A percentile compares a stretch with the other conserved stretches of the same genome.
These are phyloP conservation scores for Pelosia muscerda DNA, from an alignment of 2,888 invertebrate species.

Conservation along the genomic window DNA sequence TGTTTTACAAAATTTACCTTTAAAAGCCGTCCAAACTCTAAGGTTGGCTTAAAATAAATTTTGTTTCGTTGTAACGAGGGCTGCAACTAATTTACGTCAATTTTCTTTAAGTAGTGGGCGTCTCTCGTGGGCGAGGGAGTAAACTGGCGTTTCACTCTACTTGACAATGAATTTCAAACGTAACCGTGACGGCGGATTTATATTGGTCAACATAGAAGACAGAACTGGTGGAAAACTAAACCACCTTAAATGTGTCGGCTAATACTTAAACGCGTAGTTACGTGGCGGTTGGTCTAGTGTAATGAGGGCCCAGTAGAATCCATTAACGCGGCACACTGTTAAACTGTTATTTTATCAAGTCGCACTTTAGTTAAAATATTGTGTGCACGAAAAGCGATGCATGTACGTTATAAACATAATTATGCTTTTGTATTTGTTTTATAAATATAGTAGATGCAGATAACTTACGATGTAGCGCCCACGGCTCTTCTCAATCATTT, in stretches of 20 bases:
- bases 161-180: too few relatives aligned
- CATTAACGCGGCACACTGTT: constrained; percentile 37
- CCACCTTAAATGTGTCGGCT: too few relatives aligned
- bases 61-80: constrained; percentile 13
- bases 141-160: constrained; percentile 20
- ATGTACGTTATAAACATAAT: background rate
- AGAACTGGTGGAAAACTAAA: too few relatives aligned
- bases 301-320: constrained; percentile 20
- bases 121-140: constrained; percentile 24
- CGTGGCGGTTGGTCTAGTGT: too few relatives aligned
- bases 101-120: constrained; percentile 30
- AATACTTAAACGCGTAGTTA: too few relatives aligned
- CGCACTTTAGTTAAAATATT: constrained; percentile 22
- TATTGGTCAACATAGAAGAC: too few relatives aligned
- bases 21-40: constrained; percentile 10
- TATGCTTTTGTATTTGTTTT: too few relatives aligned
- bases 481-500: too few relatives aligned
- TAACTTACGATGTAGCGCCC: too few relatives aligned
- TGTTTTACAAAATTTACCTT: constrained; percentile 12
- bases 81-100: constrained; percentile 28
- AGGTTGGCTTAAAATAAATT: constrained; percentile 9
- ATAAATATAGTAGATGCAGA: too few relatives aligned
- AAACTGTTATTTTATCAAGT: constrained; percentile 38
- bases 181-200: too few relatives aligned
- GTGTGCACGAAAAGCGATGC: constrained; percentile 3